Evolutionary conservation across 2,888 invertebrate genomes (phyloP), one percentile per base, ranked within the genome.

Genomic region (Salticus scenicus): DNA sequence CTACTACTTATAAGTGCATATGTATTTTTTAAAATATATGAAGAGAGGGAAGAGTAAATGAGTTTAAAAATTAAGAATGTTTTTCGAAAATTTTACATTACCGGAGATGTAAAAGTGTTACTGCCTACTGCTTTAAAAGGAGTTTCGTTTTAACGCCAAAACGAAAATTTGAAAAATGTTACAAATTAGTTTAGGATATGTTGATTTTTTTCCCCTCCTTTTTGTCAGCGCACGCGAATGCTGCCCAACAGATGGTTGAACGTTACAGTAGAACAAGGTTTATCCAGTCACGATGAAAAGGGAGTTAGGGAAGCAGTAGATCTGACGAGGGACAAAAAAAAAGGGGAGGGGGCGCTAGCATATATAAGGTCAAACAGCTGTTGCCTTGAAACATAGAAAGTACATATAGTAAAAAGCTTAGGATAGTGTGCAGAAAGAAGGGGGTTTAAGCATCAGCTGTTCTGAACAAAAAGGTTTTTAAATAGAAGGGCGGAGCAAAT

Each of bases 281-380:
- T 81, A 81, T 81, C 81, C 81, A 81, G 24, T 57, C 57, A 57
- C 24, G 57, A 57, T 1, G 5, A 57, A 4, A 5, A 17, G 20
- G 4, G 57, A 14, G 42, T 2, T 7, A 47, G 42, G 42, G 57
- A 57, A 57, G 57, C 57, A 24, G 57, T 57, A 57, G 24, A 57
- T 67, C 67, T 20, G 33, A 31, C 67, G 33, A 33, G 20, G 67
- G 37, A 31, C n/a, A 10, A 67, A 10, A 37, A 37, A 10, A 37
- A 37, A 37, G 37, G 10, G 37, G 33, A 57, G 28, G 28, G 37
- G 70, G 31, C 28, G 67, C 31, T 37, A 66, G 66, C 17, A 57
- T 28, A 33, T 42, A 67, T 41, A 78, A 84, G 77, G 83, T 84
- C 83, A 84, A 37, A 66, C 83, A 84, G 83, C 83, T 84, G 83